phyloP scores from a whole-genome alignment of 2,113 vertebrate genomes.

The Delphinapterus leucas region DNA sequence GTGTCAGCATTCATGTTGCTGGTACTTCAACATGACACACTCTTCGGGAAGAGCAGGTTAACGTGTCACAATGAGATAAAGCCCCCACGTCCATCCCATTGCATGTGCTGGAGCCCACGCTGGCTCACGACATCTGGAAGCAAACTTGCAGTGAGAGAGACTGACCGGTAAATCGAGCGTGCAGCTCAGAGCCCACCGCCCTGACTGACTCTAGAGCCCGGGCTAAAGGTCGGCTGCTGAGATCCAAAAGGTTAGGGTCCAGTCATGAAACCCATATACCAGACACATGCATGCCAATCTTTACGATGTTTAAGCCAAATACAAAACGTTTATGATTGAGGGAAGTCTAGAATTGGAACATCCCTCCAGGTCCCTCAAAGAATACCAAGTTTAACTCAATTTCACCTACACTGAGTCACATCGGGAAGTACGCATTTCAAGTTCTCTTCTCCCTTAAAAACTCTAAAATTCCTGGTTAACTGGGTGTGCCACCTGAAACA shows the following conservation, averaged over 20 bases:
- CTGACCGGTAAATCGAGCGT: background rate
- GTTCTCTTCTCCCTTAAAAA: conserved; percentile 16
- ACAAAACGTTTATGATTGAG: background rate
- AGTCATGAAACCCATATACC: background rate
- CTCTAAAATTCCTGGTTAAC: background rate
- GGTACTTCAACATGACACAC: conserved; percentile 13
- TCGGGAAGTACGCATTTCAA: background rate
- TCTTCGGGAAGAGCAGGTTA: background rate
- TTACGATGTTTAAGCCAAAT: background rate
- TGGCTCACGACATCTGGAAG: background rate
- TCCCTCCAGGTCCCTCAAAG: background rate
- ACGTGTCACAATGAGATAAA: background rate
- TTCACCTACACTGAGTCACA: background rate
- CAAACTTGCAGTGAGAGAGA: conserved; percentile 26
- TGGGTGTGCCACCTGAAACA: background rate
- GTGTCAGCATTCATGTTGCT: conserved; percentile 23
- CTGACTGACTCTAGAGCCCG: background rate
- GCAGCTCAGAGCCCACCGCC: background rate
- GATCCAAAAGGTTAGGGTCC: background rate
- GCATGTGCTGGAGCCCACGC: background rate
- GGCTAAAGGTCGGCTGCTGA: background rate
- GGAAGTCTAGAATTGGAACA: background rate
- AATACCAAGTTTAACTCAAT: background rate
- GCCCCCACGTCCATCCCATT: background rate
- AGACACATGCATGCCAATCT: background rate